Evolutionary conservation across 92 coral and sea anemone genomes (phyloP).

Genomic region (Desmophyllum pertusum): DNA sequence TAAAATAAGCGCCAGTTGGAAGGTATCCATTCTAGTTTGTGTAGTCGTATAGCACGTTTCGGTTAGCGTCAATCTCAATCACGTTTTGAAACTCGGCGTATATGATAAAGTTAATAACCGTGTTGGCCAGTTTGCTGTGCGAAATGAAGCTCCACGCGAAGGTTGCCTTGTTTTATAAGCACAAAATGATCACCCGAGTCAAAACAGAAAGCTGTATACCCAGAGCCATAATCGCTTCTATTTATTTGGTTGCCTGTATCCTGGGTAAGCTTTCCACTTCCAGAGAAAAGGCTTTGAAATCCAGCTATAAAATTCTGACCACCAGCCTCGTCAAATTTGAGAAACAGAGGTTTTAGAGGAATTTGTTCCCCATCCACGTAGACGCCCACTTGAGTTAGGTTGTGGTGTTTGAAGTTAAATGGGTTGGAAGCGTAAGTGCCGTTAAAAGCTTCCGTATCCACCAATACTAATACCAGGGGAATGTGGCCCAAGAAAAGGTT

Average conservation of each 20-base stretch:
- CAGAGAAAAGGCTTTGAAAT: slow-evolving; percentile 42
- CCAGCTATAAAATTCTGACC: no score
- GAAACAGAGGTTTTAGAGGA: no score
- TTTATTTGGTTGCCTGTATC: slow-evolving; percentile 58
- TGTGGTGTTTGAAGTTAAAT: no score
- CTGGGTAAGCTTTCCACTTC: slow-evolving; percentile 52
- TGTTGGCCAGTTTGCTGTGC: slow-evolving; percentile 14
- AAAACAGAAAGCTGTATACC: slow-evolving; percentile 40
- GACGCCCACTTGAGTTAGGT: no score
- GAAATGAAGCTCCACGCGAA: slow-evolving; percentile 33
- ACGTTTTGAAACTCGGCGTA: no score
- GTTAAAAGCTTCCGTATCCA: slow-evolving; percentile 64
- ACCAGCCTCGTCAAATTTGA: no score
- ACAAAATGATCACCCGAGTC: slow-evolving; percentile 41
- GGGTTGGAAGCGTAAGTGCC: slow-evolving; percentile 65
- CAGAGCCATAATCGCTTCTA: slow-evolving; percentile 51
- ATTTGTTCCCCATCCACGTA: no score
- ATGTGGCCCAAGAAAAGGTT: slow-evolving; percentile 63
- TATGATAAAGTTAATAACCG: slow-evolving; percentile 47
- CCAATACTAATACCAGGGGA: slow-evolving; percentile 59
- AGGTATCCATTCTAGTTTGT: no score
- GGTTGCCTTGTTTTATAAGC: slow-evolving; percentile 49
- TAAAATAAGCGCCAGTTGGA: no score
- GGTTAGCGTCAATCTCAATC: no score
- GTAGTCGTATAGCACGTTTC: no score